Conservation (phyloP, 1,140 invertebrate genomes). For the Ostrea edulis region DNA sequence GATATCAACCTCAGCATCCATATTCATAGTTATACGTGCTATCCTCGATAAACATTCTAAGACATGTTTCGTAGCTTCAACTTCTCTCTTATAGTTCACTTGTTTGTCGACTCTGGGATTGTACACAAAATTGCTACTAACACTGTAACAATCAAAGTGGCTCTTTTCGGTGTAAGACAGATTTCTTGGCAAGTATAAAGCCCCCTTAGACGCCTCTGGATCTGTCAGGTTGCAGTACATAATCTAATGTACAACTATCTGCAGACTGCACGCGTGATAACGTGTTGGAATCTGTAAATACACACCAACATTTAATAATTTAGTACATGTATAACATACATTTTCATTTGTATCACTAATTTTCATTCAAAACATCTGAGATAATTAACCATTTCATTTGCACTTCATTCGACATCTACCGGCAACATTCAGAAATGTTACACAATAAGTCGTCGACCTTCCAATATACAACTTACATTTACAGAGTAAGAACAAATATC, state of each 20-base stretch:
- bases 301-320: background rate
- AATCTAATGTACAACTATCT: background rate
- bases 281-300: background rate
- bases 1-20: background rate
- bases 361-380: slow-evolving; percentile 4
- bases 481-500: background rate
- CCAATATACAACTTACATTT: background rate
- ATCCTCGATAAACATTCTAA: background rate
- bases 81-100: background rate
- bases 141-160: slow-evolving; percentile 68
- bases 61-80: slow-evolving; percentile 22
- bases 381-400: background rate
- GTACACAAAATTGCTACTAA: slow-evolving; percentile 69
- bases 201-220: slow-evolving; percentile 4
- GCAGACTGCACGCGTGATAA: background rate
- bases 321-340: background rate
- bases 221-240: slow-evolving; percentile 33
- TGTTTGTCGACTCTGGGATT: slow-evolving; percentile 52
- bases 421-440: background rate
- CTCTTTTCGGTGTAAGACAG: slow-evolving; percentile 73
- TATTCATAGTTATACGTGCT: slow-evolving; percentile 16
- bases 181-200: slow-evolving; percentile 67
- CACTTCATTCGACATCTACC: background rate
- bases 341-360: background rate
- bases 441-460: background rate